These are phyloP conservation scores for Itoplectis maculator DNA, from an alignment of 2,888 invertebrate species.

Conservation along the genomic window DNA sequence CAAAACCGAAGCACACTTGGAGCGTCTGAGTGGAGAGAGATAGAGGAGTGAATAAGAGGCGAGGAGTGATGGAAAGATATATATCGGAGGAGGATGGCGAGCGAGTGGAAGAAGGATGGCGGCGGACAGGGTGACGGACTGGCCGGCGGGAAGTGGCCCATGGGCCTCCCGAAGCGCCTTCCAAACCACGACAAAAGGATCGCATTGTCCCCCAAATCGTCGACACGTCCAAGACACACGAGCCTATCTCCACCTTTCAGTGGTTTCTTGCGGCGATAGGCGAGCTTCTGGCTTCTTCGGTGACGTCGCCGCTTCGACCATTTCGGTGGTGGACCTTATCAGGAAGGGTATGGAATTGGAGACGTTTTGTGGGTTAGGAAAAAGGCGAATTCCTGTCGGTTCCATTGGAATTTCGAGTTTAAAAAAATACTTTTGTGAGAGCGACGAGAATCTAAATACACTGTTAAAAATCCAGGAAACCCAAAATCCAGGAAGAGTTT, in stretches of 20 bases:
- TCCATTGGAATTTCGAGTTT: neutral
- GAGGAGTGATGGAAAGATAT: constrained; percentile 42
- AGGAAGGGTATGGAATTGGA: neutral
- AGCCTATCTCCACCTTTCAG: constrained; percentile 22
- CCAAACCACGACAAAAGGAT: constrained; percentile 66
- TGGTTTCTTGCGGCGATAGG: constrained; percentile 13
- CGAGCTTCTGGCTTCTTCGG: constrained; percentile 5
- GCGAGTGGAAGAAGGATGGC: constrained; percentile 27
- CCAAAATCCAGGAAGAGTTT: too few species aligned
- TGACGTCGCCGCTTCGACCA: neutral
- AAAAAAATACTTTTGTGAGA: neutral
- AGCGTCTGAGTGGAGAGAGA: constrained; percentile 74
- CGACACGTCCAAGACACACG: constrained; percentile 56
- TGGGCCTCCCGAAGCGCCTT: constrained; percentile 68
- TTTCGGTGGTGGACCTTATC: neutral
- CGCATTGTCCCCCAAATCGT: constrained; percentile 60
- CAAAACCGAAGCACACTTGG: constrained; percentile 75
- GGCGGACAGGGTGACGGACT: too few species aligned
- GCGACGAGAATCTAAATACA: neutral
- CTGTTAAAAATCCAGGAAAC: too few species aligned
- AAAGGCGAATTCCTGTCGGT: constrained; percentile 10
- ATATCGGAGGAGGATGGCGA: constrained; percentile 46
- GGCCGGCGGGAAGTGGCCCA: constrained; percentile 70
- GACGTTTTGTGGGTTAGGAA: neutral
- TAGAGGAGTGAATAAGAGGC: constrained; percentile 28